phyloP scores from a whole-genome alignment of 2,888 invertebrate species.

The Sesia apiformis region DNA sequence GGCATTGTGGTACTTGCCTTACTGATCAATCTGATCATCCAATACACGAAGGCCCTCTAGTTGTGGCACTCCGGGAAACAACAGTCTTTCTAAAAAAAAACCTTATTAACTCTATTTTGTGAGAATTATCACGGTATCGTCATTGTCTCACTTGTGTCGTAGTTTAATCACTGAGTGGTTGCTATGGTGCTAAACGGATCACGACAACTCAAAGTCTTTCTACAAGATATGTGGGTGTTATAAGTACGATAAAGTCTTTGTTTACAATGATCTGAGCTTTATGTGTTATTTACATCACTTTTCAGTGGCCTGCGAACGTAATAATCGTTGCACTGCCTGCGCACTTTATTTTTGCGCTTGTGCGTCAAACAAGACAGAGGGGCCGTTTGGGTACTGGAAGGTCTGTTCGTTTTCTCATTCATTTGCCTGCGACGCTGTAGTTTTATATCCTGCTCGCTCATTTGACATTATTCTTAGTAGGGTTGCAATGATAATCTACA shows the following conservation, averaged over 20 bases:
- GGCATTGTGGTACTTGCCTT: constrained; percentile 60
- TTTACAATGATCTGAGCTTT: constrained; percentile 46
- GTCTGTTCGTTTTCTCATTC: background rate
- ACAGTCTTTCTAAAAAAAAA: constrained; percentile 32
- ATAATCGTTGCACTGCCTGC: constrained; percentile 71
- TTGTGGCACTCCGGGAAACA: constrained; percentile 47
- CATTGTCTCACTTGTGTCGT: constrained; percentile 57
- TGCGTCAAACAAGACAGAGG: constrained; percentile 40
- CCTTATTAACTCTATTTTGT: constrained; percentile 26
- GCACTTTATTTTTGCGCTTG: constrained; percentile 65
- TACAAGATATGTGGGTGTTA: constrained; percentile 13
- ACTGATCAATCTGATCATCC: constrained; percentile 70
- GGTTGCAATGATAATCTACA: background rate
- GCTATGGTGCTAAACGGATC: constrained; percentile 44
- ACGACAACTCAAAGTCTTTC: constrained; percentile 28
- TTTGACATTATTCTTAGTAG: background rate
- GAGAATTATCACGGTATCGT: constrained; percentile 45
- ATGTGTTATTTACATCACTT: constrained; percentile 65
- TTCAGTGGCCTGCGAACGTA: constrained; percentile 58
- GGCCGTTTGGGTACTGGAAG: no score
- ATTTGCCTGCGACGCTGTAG: background rate
- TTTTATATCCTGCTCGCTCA: background rate
- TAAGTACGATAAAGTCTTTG: constrained; percentile 41
- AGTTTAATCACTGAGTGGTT: constrained; percentile 52
- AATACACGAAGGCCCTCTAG: constrained; percentile 58